Base-by-base conservation (phyloP, 2,113 vertebrate species). In the Galemys pyrenaicus region DNA sequence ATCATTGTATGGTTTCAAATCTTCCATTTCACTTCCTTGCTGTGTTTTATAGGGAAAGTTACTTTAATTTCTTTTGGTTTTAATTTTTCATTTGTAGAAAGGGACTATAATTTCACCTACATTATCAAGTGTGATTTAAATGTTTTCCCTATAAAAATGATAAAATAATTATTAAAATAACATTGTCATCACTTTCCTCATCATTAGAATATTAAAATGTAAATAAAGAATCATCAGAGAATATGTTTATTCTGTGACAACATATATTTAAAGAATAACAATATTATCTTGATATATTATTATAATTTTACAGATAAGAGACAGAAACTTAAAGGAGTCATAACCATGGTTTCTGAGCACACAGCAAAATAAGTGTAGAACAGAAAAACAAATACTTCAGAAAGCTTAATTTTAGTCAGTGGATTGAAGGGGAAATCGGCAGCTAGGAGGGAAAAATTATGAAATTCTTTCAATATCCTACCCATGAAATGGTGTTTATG, bases 291-390 rank as follows among this genome's bases (percentile, higher is more conserved):
- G 51, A 70, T 37, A 4, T 80, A 44, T 54, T 41, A 32, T 82
- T 41, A 32, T 82, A 60, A 89, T 87, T 91, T 92, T 88, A 78
- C n/a, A 58, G 54, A 68, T 74, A 37, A 86, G 54, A 78, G 62
- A 22, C n/a, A 30, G 16, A 90, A 78, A 73, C 0, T 13, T 67
- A 51, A 28, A 96, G 17, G 16, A 78, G 87, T 65, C 73, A 49
- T n/a, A 46, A 20, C 6, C 5, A 51, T 85, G 20, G 46, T 1
- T 16, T 28, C 30, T 62, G 22, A 44, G 41, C 11, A 41, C 10
- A 26, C 17, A 62, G 26, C 32, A 68, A n/a, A 75, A 32, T 9
- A 67, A 80, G 5, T 64, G 60, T 62, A 12, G 60, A 67, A 12
- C 24, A 58, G 35, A 32, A 90, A 85, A 19, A 28, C 20, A 85